These are phyloP conservation scores for Drosophila meridionalis DNA, from an alignment of 2,888 invertebrate species.

Conservation along the genomic window DNA sequence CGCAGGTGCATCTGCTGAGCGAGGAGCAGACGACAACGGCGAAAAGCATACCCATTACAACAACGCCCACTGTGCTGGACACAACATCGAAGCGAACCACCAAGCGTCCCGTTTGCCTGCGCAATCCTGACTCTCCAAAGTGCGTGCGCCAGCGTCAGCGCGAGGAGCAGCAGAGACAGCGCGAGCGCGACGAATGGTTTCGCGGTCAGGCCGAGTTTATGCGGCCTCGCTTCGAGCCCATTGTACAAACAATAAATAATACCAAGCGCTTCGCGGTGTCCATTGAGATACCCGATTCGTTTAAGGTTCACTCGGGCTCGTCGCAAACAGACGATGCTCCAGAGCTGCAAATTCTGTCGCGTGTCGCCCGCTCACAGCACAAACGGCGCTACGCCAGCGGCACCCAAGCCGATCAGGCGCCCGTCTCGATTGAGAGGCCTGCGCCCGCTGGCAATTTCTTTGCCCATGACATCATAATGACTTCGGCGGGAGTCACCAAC, in stretches of 20 bases:
- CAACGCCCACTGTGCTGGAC: conserved; percentile 50
- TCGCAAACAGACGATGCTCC: conserved; percentile 32
- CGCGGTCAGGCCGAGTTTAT: conserved; percentile 80
- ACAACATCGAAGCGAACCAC: conserved; percentile 74
- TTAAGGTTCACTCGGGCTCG: conserved; percentile 63
- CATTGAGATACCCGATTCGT: conserved; percentile 83
- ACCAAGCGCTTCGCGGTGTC: conserved; percentile 83
- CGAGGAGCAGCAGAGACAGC: conserved; percentile 82
- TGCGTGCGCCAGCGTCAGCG: conserved; percentile 82
- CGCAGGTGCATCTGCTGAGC: conserved; percentile 83
- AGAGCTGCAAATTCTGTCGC: conserved; percentile 71
- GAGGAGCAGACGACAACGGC: conserved; percentile 64
- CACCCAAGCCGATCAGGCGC: conserved; percentile 53
- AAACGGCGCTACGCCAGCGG: conserved; percentile 76
- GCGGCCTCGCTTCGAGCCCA: conserved; percentile 80
- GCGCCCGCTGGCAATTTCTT: conserved; percentile 59
- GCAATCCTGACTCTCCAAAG: conserved; percentile 82
- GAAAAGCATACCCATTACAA: conserved; percentile 47
- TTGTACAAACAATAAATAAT: conserved; percentile 82
- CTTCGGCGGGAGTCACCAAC: conserved; percentile 68
- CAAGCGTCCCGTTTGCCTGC: conserved; percentile 80
- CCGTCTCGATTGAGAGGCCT: conserved; percentile 53
- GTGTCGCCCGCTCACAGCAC: conserved; percentile 80
- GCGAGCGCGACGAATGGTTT: conserved; percentile 81
- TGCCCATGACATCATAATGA: conserved; percentile 73